Percentiles rank a stretch among this genome's conserved stretches.
These are phyloP conservation scores for Dasyprocta punctata DNA, from an alignment of 2,113 vertebrate species.

Conservation along the genomic window DNA sequence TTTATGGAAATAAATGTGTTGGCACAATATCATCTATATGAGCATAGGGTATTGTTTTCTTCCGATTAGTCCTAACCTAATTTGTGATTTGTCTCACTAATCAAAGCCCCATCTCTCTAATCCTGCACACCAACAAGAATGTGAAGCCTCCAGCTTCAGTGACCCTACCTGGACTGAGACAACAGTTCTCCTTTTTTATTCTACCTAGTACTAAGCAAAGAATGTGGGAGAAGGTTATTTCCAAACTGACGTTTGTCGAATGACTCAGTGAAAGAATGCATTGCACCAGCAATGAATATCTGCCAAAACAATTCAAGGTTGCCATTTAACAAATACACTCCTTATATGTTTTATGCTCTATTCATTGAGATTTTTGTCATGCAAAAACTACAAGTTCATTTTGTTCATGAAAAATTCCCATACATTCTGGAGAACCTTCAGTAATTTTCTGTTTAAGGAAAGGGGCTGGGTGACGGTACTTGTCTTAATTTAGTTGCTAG, in stretches of 20 bases:
- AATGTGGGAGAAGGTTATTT: not conserved
- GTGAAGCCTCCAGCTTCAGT: not conserved
- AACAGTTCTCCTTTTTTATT: not conserved
- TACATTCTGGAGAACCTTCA: not conserved
- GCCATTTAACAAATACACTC: not conserved
- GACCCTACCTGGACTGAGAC: not conserved
- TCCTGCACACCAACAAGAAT: not conserved
- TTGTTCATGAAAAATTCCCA: not conserved
- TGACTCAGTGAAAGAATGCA: not conserved
- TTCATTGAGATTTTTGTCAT: not conserved
- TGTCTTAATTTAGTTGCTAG: not conserved
- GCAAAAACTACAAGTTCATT: not conserved
- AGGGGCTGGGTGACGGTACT: not conserved
- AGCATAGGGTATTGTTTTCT: not conserved
- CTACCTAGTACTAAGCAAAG: not conserved
- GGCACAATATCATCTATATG: not conserved
- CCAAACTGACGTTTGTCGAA: not conserved
- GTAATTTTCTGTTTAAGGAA: constrained; percentile 29
- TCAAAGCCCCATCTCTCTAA: not conserved
- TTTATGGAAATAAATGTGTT: not conserved
- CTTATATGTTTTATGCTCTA: not conserved
- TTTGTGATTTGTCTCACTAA: not conserved
- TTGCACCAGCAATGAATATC: not conserved
- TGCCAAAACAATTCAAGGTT: not conserved
- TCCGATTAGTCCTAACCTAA: not conserved